Conservation (phyloP, 1,140 invertebrate species). For the Philotrypesis tridentata region DNA sequence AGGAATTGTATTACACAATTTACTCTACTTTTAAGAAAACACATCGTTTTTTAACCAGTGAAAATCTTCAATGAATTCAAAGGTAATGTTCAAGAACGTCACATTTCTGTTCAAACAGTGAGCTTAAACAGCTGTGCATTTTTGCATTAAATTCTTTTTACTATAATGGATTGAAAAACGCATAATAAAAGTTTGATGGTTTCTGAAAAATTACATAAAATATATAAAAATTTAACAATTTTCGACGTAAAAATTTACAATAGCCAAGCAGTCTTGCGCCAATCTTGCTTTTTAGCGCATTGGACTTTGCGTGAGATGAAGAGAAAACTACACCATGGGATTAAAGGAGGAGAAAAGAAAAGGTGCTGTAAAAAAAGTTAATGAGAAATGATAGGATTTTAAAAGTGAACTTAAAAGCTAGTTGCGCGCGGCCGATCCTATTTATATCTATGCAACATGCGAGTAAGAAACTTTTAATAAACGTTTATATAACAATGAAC, state of each 20-base stretch:
- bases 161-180: slow-evolving; percentile 1
- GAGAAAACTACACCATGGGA: slow-evolving; percentile 52
- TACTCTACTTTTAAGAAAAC: not conserved
- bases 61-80: slow-evolving; percentile 23
- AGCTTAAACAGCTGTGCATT: slow-evolving; percentile 48
- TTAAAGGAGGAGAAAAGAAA: slow-evolving; percentile 49
- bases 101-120: slow-evolving; percentile 24
- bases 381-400: slow-evolving; percentile 57
- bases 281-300: slow-evolving; percentile 53
- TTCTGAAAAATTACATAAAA: slow-evolving; percentile 32
- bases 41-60: not conserved
- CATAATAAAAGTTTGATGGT: slow-evolving; percentile 9
- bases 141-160: slow-evolving; percentile 2
- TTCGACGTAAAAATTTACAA: slow-evolving; percentile 45
- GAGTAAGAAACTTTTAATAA: not conserved
- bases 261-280: slow-evolving; percentile 70
- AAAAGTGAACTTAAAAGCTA: slow-evolving; percentile 57
- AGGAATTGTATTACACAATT: slow-evolving; percentile 29
- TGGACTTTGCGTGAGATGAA: slow-evolving; percentile 49
- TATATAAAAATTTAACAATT: slow-evolving; percentile 36
- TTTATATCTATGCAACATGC: slow-evolving; percentile 39
- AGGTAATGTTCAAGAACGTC: not conserved
- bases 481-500: not conserved
- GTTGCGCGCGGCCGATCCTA: slow-evolving; percentile 65
- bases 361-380: slow-evolving; percentile 60